Evolutionary conservation across 1,140 invertebrate species (phyloP).

Genomic region (Pseudomyrmex gracilis): DNA sequence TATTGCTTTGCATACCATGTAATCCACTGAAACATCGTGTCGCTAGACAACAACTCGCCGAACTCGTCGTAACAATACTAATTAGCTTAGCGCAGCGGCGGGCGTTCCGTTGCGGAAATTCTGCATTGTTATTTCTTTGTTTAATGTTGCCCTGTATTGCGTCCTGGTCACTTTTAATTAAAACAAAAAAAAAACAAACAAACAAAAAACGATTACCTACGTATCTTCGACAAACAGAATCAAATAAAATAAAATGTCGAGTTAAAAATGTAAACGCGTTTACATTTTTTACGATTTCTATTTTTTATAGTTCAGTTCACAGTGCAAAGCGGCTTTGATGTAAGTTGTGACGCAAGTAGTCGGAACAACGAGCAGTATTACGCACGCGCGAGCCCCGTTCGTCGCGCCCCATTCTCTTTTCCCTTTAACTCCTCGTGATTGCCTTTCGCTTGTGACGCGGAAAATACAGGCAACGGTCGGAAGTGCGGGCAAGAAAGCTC

Average conservation of each 20-base stretch:
- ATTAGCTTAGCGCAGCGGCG: constrained; percentile 32
- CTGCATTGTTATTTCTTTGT: constrained; percentile 45
- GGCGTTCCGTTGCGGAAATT: constrained; percentile 13
- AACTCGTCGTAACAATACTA: constrained; percentile 58
- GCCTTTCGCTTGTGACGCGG: constrained; percentile 25
- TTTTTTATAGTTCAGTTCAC: too few relatives aligned
- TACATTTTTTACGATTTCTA: too few relatives aligned
- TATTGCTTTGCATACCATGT: constrained; percentile 28
- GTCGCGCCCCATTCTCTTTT: constrained; percentile 6
- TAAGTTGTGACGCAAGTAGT: background rate
- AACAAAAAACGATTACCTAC: background rate
- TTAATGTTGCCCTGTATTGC: constrained; percentile 24
- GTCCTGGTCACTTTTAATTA: background rate
- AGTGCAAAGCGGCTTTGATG: background rate
- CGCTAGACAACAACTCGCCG: constrained; percentile 37
- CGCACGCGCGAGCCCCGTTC: constrained; percentile 22
- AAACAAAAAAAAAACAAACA: constrained; percentile 1
- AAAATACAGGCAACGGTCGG: constrained; percentile 48
- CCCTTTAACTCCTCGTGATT: constrained; percentile 24
- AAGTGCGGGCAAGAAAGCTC: constrained; percentile 45
- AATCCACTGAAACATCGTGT: constrained; percentile 54
- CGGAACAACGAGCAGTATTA: constrained; percentile 20
- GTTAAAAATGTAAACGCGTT: background rate
- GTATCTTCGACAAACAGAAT: background rate
- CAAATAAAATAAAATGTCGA: background rate